A percentile compares a stretch with the other conserved stretches of the same genome.
phyloP scores from a whole-genome alignment of 2,113 vertebrate species.

The Catagonus wagneri region DNA sequence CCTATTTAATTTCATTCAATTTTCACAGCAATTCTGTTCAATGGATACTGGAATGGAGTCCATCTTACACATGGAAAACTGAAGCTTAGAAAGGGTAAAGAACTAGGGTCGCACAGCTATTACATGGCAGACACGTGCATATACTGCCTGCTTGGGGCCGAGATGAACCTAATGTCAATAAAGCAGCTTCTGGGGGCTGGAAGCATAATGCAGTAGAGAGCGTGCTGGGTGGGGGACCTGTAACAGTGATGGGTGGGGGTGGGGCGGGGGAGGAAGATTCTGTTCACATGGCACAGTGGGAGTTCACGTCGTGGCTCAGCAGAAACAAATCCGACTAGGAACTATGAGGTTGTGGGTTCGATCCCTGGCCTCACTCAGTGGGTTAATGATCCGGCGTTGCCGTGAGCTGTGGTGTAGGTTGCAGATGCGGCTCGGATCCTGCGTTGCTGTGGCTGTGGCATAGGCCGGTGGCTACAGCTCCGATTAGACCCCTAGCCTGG shows the following conservation, averaged over 20 bases:
- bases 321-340: no score
- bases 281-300: no score
- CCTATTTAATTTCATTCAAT: background rate
- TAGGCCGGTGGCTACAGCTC: no score
- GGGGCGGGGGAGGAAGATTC: background rate
- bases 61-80: background rate
- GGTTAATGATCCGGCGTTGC: no score
- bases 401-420: no score
- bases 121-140: background rate
- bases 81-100: background rate
- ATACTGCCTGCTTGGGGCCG: background rate
- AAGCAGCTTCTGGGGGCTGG: accelerated
- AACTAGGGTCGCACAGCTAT: background rate
- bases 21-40: background rate
- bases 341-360: no score
- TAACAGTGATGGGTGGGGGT: background rate
- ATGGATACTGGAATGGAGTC: background rate
- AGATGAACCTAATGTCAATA: background rate
- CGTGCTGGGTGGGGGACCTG: background rate
- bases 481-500: no score
- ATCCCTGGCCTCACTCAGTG: no score
- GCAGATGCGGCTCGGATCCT: no score
- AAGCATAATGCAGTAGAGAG: accelerated
- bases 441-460: no score
- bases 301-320: no score